phyloP scores from a whole-genome alignment of 2,113 vertebrate genomes.

The Cyanoderma ruficeps region DNA sequence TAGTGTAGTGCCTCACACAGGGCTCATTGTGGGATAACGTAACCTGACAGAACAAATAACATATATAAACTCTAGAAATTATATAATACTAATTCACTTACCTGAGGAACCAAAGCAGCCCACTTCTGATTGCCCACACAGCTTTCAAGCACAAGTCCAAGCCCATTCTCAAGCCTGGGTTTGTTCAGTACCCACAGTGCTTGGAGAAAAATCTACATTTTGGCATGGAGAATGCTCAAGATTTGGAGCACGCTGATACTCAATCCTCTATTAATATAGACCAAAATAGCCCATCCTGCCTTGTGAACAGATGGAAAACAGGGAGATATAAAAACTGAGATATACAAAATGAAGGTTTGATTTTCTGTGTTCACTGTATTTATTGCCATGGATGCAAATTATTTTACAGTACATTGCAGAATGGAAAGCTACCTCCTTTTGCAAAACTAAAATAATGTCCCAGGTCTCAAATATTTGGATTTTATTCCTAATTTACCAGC shows the following conservation, averaged over 20 bases:
- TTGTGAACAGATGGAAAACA: neutral
- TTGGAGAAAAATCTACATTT: neutral
- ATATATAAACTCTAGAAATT: neutral
- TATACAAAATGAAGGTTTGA: neutral
- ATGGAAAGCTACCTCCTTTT: neutral
- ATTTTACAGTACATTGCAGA: neutral
- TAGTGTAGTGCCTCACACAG: neutral
- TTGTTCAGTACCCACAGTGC: neutral
- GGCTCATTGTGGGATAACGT: neutral
- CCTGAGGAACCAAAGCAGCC: neutral
- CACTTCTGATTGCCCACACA: neutral
- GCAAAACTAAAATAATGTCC: neutral
- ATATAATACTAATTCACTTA: neutral
- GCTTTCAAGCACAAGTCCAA: neutral
- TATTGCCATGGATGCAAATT: neutral
- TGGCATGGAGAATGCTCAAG: neutral
- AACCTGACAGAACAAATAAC: neutral
- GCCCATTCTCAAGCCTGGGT: neutral
- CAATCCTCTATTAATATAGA: neutral
- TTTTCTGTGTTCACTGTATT: neutral
- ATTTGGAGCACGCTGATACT: neutral
- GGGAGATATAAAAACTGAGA: neutral
- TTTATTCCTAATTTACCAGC: neutral
- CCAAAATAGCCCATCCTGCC: neutral
- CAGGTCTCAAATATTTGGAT: neutral